phyloP scores from a whole-genome alignment of 2,888 invertebrate species.

The Saturnia pavonia region DNA sequence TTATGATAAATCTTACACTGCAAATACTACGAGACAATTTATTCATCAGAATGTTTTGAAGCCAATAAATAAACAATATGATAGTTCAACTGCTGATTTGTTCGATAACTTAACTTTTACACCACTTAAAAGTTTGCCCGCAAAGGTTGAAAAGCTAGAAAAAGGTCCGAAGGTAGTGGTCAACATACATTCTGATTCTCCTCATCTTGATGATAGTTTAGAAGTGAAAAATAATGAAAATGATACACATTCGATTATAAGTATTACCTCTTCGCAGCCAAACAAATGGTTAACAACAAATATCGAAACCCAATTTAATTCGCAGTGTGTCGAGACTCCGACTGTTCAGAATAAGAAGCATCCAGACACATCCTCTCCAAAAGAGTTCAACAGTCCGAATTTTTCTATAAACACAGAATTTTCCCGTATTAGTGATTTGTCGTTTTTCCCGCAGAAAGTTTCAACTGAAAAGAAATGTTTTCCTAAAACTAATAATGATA shows the following conservation, averaged over 20 bases:
- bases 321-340: constrained; percentile 48
- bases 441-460: constrained; percentile 69
- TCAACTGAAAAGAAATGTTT: constrained; percentile 72
- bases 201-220: constrained; percentile 66
- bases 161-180: constrained; percentile 66
- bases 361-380: constrained; percentile 75
- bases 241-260: constrained; percentile 63
- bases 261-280: constrained; percentile 56
- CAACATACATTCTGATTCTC: constrained; percentile 66
- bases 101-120: constrained; percentile 74
- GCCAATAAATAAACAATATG: constrained; percentile 57
- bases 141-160: constrained; percentile 59
- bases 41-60: constrained; percentile 53
- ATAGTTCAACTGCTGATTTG: constrained; percentile 50
- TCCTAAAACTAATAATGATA: constrained; percentile 59
- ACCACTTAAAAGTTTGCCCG: constrained; percentile 55
- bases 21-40: constrained; percentile 32
- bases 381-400: constrained; percentile 71
- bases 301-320: constrained; percentile 44
- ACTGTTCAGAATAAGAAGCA: constrained; percentile 58
- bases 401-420: constrained; percentile 76
- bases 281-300: constrained; percentile 59
- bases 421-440: constrained; percentile 73
- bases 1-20: constrained; percentile 57
- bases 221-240: constrained; percentile 66